Evolutionary conservation across 1,140 invertebrate species (phyloP).

Genomic region (Hycleus cichorii): DNA sequence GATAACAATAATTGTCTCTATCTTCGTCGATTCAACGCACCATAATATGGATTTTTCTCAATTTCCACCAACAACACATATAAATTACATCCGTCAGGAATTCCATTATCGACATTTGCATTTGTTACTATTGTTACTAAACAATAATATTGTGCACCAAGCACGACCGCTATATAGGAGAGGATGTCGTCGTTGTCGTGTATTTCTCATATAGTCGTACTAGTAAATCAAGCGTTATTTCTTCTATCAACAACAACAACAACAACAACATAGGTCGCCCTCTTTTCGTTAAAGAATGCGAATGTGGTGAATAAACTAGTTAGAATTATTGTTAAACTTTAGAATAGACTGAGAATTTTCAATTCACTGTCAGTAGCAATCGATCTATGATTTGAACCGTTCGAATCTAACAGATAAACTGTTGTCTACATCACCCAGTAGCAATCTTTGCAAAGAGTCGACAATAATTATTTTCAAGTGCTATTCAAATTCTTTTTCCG

Average conservation of each 20-base stretch:
- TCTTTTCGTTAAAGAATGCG: neutral
- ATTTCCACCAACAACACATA: slow-evolving; percentile 2
- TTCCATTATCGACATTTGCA: slow-evolving; percentile 24
- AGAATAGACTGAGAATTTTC: neutral
- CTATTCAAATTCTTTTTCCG: too few species aligned
- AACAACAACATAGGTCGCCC: neutral
- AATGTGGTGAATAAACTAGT: too few species aligned
- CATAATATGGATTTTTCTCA: too few species aligned
- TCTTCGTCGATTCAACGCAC: too few species aligned
- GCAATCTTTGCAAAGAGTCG: too few species aligned
- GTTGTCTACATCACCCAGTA: too few species aligned
- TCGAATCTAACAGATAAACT: neutral
- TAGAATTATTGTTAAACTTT: too few species aligned
- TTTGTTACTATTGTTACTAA: slow-evolving; percentile 24
- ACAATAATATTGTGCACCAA: slow-evolving; percentile 21
- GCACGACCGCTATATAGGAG: slow-evolving; percentile 9
- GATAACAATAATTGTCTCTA: neutral
- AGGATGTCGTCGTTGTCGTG: neutral
- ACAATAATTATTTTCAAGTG: too few species aligned
- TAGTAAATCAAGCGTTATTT: slow-evolving; percentile 13
- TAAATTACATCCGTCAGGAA: slow-evolving; percentile 19
- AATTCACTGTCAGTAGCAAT: neutral
- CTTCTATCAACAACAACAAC: neutral
- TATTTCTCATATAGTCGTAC: slow-evolving; percentile 16
- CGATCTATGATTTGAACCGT: neutral